Evolutionary conservation across 2,797 vertebrate species (phyloP).

Genomic region (Macropodus opercularis): DNA sequence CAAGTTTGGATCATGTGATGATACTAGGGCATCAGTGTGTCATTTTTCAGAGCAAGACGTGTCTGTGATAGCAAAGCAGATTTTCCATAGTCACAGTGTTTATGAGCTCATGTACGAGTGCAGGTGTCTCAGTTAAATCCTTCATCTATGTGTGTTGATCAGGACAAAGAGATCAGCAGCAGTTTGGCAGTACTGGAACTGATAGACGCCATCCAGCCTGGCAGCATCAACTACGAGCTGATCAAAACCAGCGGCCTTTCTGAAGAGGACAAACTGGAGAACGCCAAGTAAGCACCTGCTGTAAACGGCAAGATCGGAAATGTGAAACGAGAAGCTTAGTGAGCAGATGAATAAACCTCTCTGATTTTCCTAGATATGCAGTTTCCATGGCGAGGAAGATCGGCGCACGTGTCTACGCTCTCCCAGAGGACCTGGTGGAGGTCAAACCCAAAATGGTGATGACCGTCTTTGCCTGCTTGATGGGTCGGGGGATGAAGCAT

Average conservation of each 20-base stretch:
- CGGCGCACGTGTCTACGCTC: conserved; percentile 93
- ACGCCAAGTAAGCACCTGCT: conserved; percentile 89
- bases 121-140: background rate
- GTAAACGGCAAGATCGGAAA: background rate
- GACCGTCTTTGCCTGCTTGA: conserved; percentile 98
- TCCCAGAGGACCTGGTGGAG: conserved; percentile 96
- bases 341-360: background rate
- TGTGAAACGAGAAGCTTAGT: background rate
- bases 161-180: conserved; percentile 95
- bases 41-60: background rate
- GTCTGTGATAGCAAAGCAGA: no score
- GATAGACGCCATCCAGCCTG: conserved; percentile 96
- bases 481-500: conserved; percentile 96
- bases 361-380: conserved; percentile 84
- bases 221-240: conserved; percentile 93
- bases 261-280: conserved; percentile 92
- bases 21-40: no score
- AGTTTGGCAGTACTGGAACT: conserved; percentile 95
- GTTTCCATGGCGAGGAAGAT: conserved; percentile 98
- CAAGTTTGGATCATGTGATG: background rate
- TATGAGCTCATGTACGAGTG: background rate
- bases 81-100: no score
- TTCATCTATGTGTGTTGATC: conserved; percentile 20
- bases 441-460: conserved; percentile 99
- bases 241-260: conserved; percentile 88